A percentile compares a stretch with the other conserved stretches of the same genome.
Conservation (phyloP, 1,140 invertebrate genomes). For the Drosophila pruinosa region DNA sequence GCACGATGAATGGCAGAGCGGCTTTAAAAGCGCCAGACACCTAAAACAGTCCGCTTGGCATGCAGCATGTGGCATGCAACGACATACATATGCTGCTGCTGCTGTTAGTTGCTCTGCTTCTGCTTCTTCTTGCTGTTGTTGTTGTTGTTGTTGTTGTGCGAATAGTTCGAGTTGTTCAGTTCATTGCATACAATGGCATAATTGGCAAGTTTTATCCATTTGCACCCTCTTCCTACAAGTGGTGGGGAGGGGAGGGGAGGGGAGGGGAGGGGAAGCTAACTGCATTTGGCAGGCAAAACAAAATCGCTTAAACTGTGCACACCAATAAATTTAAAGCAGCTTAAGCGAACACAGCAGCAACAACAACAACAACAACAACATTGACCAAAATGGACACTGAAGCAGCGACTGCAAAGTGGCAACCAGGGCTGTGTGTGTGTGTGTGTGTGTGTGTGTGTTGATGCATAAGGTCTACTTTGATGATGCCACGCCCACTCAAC, state of each 20-base stretch:
- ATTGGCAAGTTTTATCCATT: slow-evolving; percentile 78
- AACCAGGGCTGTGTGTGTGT: neutral
- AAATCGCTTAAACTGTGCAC: slow-evolving; percentile 77
- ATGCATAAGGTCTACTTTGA: slow-evolving; percentile 18
- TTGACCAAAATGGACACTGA: neutral
- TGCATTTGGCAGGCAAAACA: slow-evolving; percentile 47
- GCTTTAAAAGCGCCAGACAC: slow-evolving; percentile 40
- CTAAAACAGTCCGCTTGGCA: neutral
- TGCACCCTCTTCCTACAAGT: slow-evolving; percentile 28
- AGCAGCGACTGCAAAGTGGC: neutral
- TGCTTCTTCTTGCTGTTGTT: neutral
- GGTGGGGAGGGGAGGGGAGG: neutral
- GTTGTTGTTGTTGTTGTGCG: neutral
- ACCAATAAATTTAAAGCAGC: slow-evolving; percentile 80
- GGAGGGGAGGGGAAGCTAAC: neutral
- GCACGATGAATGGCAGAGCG: slow-evolving; percentile 37
- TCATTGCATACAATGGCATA: slow-evolving; percentile 73
- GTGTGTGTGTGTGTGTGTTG: neutral
- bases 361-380: slow-evolving; percentile 33
- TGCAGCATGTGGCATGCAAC: slow-evolving; percentile 29
- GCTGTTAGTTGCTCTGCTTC: slow-evolving; percentile 1
- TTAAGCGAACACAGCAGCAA: slow-evolving; percentile 58
- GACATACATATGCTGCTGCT: slow-evolving; percentile 6
- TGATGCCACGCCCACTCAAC: slow-evolving; percentile 11
- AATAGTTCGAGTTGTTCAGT: slow-evolving; percentile 50